Base-by-base conservation (phyloP, 2,888 invertebrate species). In the Cheiracanthium punctorium region DNA sequence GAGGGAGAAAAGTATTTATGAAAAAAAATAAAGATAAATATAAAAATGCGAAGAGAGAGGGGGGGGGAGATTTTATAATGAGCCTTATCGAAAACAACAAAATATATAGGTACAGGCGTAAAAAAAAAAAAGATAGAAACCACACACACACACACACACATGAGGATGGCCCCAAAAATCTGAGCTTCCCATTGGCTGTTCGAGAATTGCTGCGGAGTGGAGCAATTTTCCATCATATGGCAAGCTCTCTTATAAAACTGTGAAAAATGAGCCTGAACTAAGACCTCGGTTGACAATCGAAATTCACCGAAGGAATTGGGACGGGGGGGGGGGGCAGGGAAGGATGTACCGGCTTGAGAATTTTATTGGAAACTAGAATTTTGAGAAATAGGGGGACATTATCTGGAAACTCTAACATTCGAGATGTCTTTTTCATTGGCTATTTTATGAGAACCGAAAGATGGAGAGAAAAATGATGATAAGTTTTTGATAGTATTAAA, bases 1-100 rank as follows among this genome's bases (percentile, higher is more conserved):
- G n/a, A 71, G 70, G n/a, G 69, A n/a, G n/a, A 24, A 67, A 74
- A 30, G 69, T 69, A 69, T 69, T 69, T 70, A 41, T 29, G 12
- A 64, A 73, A 29, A 29, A 20, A 32, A 10, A n/a, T n/a, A n/a
- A 64, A 24, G 43, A 30, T n/a, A 71, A 65, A 37, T 69, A 69
- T 69, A 33, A 69, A 43, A 64, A 65, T 37, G 37, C 71, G 24
- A 48, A 58, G 71, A 64, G 52, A 67, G 76, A 41, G 75, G 24
- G 65, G 70, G 71, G 41, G 52, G 48, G 76, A 41, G 73, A 64
- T 82, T 82, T 82, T 82, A 82, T 84, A 84, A 84, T 84, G 82
- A 84, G 82, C 73, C 82, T 84, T 84, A 84, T 84, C 82, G 82
- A 65, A 77, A 84, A 84, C 82, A 84, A 84, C 82, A 84, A 84